Percentiles rank a stretch among this genome's conserved stretches.
These are phyloP conservation scores for Heterodera filipjevi DNA, from an alignment of 2,888 invertebrate genomes.

Conservation along the genomic window DNA sequence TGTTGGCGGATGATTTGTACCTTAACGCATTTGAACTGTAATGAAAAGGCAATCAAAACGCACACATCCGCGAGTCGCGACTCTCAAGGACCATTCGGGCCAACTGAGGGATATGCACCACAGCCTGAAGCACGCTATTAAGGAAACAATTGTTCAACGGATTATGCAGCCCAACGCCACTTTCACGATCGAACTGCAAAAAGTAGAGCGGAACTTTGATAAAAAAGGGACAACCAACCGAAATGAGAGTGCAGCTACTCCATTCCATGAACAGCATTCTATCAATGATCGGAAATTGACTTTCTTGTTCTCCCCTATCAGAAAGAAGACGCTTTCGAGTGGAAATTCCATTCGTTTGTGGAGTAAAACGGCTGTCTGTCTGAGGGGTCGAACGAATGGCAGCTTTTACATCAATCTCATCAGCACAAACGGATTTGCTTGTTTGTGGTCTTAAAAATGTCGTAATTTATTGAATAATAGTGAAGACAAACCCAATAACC, in stretches of 20 bases:
- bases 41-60: conserved; percentile 4
- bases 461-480: background rate
- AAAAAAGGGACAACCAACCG: background rate
- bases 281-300: conserved; percentile 48
- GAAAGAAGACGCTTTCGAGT: conserved; percentile 48
- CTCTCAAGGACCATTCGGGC: conserved; percentile 42
- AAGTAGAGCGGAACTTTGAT: background rate
- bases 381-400: background rate
- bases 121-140: conserved; percentile 52
- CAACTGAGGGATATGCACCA: conserved; percentile 55
- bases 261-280: conserved; percentile 29
- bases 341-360: conserved; percentile 15
- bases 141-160: conserved; percentile 55
- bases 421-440: background rate
- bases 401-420: background rate
- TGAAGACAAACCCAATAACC: background rate
- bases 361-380: background rate
- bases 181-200: conserved; percentile 25
- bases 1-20: conserved; percentile 1
- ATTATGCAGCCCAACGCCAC: conserved; percentile 48
- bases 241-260: conserved; percentile 40
- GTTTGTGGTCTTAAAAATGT: background rate
- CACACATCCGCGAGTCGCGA: conserved; percentile 31
- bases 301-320: conserved; percentile 49
- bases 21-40: background rate